Percentiles rank a stretch among this genome's conserved stretches.
These are phyloP conservation scores for Papilio machaon DNA, from an alignment of 1,140 invertebrate species.

Conservation along the genomic window DNA sequence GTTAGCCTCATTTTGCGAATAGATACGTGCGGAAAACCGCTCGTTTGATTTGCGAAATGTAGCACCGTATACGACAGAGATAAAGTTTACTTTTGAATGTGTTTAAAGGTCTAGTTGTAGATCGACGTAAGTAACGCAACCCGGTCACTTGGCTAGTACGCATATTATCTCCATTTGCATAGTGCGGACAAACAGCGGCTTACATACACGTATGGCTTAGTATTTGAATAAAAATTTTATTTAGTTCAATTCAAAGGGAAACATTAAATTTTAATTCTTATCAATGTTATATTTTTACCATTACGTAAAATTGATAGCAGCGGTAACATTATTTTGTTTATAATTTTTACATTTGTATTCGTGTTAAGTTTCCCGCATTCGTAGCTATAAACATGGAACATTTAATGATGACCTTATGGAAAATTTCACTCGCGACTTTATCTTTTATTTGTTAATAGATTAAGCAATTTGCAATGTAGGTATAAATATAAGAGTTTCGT, in stretches of 20 bases:
- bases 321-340: not conserved
- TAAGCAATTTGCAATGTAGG: constrained; percentile 1
- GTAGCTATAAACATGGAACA: not conserved
- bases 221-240: constrained; percentile 51
- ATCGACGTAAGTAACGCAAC: constrained; percentile 49
- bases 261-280: constrained; percentile 18
- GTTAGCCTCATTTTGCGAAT: constrained; percentile 72
- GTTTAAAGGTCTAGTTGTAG: not conserved
- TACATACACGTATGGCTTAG: constrained; percentile 61
- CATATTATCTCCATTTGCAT: constrained; percentile 78
- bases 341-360: constrained; percentile 15
- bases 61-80: constrained; percentile 14
- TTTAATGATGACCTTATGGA: constrained; percentile 11
- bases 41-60: constrained; percentile 16
- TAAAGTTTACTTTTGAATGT: not conserved
- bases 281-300: not conserved
- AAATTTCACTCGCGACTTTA: not conserved
- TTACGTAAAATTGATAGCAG: not conserved
- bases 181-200: constrained; percentile 74
- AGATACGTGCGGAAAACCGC: constrained; percentile 46
- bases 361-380: constrained; percentile 21
- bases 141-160: constrained; percentile 73
- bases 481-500: not conserved
- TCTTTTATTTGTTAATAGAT: constrained; percentile 17
- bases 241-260: constrained; percentile 42